Percentiles rank a stretch among this genome's conserved stretches.
Evolutionary conservation across 2,797 vertebrate genomes (phyloP).

Genomic region (Sebastes trivittatus): DNA sequence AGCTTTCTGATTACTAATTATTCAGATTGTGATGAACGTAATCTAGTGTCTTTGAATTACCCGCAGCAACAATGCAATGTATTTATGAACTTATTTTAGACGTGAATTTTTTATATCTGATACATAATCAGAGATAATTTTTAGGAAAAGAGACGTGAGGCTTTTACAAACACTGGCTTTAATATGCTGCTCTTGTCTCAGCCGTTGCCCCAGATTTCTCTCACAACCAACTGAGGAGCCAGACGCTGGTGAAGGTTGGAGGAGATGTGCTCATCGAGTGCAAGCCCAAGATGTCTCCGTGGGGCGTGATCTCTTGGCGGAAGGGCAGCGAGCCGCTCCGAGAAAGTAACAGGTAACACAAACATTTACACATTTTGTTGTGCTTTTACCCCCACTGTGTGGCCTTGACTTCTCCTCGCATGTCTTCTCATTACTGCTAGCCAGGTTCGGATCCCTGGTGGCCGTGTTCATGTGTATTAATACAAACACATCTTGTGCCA

Average conservation of each 20-base stretch:
- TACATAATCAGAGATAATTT: constrained; percentile 13
- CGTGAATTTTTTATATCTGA: not conserved
- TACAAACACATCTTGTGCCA: constrained; percentile 1
- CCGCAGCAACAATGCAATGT: not conserved
- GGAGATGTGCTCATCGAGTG: constrained; percentile 94
- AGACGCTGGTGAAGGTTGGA: constrained; percentile 92
- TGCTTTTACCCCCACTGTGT: not conserved
- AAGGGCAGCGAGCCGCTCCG: constrained; percentile 88
- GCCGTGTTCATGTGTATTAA: constrained; percentile 19
- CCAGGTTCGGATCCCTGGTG: not conserved
- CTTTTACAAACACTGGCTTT: constrained; percentile 34
- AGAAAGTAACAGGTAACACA: constrained; percentile 89
- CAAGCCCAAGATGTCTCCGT: constrained; percentile 95
- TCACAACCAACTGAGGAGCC: constrained; percentile 88
- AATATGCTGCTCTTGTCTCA: constrained; percentile 75
- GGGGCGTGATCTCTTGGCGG: constrained; percentile 92
- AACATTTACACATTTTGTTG: not conserved
- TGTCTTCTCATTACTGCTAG: not conserved
- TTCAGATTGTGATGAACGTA: not conserved
- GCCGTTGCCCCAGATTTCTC: constrained; percentile 95
- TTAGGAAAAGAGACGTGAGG: constrained; percentile 15
- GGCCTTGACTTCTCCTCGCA: not conserved
- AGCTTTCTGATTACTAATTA: constrained; percentile 9
- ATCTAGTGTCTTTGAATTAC: constrained; percentile 3
- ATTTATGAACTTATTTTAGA: constrained; percentile 1